A percentile compares a stretch with the other conserved stretches of the same genome.
Conservation (phyloP, 2,797 vertebrate species). For the Anguilla megastoma region DNA sequence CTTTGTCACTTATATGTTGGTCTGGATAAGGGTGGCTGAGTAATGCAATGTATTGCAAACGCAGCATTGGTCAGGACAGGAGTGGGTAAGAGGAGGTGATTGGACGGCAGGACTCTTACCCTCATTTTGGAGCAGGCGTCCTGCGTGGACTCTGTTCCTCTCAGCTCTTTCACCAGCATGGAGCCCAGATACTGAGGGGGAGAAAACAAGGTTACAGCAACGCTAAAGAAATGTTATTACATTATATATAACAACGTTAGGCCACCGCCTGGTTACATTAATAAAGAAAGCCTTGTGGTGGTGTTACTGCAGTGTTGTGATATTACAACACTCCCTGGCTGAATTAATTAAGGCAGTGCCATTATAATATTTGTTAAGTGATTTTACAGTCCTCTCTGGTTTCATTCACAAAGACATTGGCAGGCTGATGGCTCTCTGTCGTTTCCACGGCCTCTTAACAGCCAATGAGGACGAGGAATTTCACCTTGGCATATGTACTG, state of each 20-base stretch:
- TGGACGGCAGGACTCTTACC: conserved; percentile 73
- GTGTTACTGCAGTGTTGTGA: conserved; percentile 29
- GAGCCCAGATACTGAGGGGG: conserved; percentile 93
- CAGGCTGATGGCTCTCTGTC: neutral
- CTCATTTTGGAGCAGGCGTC: conserved; percentile 99
- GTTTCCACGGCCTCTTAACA: neutral
- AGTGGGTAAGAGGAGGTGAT: neutral
- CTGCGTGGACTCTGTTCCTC: conserved; percentile 97
- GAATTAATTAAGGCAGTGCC: neutral
- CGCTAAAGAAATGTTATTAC: neutral
- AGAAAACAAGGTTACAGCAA: neutral
- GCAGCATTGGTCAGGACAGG: neutral
- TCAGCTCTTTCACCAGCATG: conserved; percentile 97
- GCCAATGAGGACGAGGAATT: neutral
- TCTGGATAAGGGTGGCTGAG: neutral
- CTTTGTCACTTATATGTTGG: neutral
- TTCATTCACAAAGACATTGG: neutral
- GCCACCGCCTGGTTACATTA: conserved; percentile 42
- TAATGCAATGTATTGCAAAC: neutral
- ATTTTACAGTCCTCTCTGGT: neutral
- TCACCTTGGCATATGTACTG: too few relatives aligned
- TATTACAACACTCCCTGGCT: conserved; percentile 18
- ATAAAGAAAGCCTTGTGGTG: conserved; percentile 29
- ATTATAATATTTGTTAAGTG: neutral
- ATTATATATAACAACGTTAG: neutral